A percentile compares a stretch with the other conserved stretches of the same genome.
Evolutionary conservation across 2,113 vertebrate species (phyloP).

Genomic region (Scartelaos histophorus): DNA sequence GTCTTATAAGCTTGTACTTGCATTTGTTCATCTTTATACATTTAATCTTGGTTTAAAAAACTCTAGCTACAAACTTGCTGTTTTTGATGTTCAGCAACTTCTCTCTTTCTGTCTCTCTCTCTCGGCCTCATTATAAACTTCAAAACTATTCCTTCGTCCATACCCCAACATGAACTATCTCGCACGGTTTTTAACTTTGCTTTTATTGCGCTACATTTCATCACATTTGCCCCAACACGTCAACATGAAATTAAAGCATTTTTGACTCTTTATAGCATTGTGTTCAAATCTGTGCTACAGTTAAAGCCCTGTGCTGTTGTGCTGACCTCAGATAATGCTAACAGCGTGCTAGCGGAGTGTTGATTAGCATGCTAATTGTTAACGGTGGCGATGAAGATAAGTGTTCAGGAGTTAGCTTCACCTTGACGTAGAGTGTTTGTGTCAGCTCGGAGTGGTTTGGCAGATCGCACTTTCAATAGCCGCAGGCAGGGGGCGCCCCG

Average conservation of each 20-base stretch:
- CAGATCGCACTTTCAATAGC: slow-evolving; percentile 41
- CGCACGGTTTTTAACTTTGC: slow-evolving; percentile 12
- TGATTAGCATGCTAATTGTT: slow-evolving; percentile 40
- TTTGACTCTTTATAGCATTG: slow-evolving; percentile 29
- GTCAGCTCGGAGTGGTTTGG: slow-evolving; percentile 44
- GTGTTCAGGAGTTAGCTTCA: slow-evolving; percentile 5
- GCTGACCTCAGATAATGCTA: slow-evolving; percentile 22
- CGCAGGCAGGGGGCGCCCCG: slow-evolving; percentile 39
- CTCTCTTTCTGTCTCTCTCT: slow-evolving; percentile 12
- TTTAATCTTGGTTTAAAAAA: slow-evolving; percentile 3
- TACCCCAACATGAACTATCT: slow-evolving; percentile 21
- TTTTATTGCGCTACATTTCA: slow-evolving; percentile 60
- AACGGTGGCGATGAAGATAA: slow-evolving; percentile 3
- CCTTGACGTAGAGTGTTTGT: slow-evolving; percentile 21
- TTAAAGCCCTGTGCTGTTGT: slow-evolving; percentile 19
- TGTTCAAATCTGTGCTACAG: slow-evolving; percentile 13
- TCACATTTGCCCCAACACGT: slow-evolving; percentile 48
- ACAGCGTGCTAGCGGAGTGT: neutral
- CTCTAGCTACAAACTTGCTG: neutral
- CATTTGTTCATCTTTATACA: neutral
- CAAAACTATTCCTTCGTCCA: slow-evolving; percentile 30
- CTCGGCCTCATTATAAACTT: slow-evolving; percentile 46
- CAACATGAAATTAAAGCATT: slow-evolving; percentile 43
- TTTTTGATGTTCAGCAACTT: slow-evolving; percentile 11
- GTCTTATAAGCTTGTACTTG: neutral